Conservation (phyloP, 2,113 vertebrate species). For the Herpailurus yagouaroundi region DNA sequence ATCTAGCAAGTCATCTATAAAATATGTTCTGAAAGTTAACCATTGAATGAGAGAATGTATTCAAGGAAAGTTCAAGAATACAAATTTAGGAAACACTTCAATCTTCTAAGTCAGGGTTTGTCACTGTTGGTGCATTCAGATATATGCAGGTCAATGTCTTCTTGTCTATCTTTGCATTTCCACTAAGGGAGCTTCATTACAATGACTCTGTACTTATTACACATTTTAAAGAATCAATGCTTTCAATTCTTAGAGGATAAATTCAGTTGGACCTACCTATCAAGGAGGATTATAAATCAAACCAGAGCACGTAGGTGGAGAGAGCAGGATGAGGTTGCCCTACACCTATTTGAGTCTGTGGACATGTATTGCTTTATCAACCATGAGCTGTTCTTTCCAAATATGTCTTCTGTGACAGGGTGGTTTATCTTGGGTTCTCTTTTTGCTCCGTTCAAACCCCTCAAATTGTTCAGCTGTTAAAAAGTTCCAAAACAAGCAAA, state of each 20-base stretch:
- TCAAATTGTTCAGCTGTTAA: slow-evolving; percentile 75
- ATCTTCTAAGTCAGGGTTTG: background rate
- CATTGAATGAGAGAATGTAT: background rate
- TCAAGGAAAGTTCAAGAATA: slow-evolving; percentile 5
- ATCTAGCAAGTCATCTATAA: slow-evolving; percentile 16
- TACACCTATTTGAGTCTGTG: background rate
- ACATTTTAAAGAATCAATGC: background rate
- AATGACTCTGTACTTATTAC: background rate
- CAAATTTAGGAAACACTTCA: background rate
- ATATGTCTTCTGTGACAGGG: slow-evolving; percentile 24
- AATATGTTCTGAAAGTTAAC: background rate
- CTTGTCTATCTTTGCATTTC: background rate
- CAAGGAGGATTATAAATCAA: background rate
- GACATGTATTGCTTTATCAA: background rate
- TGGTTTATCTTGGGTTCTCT: slow-evolving; percentile 56
- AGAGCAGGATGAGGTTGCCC: background rate
- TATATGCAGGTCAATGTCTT: background rate
- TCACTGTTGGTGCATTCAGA: background rate
- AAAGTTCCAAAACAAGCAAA: slow-evolving; percentile 79
- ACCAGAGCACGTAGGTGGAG: background rate
- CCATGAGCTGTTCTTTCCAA: background rate
- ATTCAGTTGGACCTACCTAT: background rate
- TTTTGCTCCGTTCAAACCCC: slow-evolving; percentile 60
- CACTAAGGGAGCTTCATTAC: background rate
- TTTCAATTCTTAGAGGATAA: background rate